These are phyloP conservation scores for Isurus oxyrinchus DNA, from an alignment of 2,113 vertebrate genomes.

Conservation along the genomic window DNA sequence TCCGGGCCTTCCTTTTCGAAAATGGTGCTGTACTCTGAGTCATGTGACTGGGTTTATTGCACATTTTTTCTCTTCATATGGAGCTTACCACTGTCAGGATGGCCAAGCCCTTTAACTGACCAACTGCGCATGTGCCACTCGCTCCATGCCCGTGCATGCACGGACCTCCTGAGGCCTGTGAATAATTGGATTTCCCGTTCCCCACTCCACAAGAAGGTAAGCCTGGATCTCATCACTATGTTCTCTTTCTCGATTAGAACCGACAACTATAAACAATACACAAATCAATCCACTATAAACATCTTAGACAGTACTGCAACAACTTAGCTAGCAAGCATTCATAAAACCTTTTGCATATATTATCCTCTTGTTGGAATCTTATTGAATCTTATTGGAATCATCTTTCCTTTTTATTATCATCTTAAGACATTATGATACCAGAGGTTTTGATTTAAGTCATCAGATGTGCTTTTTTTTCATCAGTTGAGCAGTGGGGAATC, in stretches of 20 bases:
- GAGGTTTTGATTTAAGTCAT: neutral
- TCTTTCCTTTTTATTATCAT: neutral
- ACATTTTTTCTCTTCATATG: no score
- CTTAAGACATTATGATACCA: neutral
- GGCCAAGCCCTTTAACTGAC: no score
- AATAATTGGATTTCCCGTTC: no score
- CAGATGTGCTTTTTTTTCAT: neutral
- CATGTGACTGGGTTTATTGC: no score
- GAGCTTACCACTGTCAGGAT: no score
- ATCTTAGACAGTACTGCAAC: neutral
- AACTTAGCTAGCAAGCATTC: neutral
- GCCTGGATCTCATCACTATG: no score
- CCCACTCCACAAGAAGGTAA: no score
- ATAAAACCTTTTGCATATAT: neutral
- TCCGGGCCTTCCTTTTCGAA: no score
- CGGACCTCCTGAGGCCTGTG: no score
- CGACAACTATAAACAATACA: neutral
- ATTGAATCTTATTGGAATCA: neutral
- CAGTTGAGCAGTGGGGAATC: neutral
- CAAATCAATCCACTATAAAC: constrained; percentile 3
- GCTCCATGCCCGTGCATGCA: no score
- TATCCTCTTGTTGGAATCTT: neutral
- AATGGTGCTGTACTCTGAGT: no score
- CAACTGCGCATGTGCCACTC: no score
- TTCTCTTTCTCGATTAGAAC: neutral